phyloP scores from a whole-genome alignment of 2,888 invertebrate genomes.

The Pocota personata region DNA sequence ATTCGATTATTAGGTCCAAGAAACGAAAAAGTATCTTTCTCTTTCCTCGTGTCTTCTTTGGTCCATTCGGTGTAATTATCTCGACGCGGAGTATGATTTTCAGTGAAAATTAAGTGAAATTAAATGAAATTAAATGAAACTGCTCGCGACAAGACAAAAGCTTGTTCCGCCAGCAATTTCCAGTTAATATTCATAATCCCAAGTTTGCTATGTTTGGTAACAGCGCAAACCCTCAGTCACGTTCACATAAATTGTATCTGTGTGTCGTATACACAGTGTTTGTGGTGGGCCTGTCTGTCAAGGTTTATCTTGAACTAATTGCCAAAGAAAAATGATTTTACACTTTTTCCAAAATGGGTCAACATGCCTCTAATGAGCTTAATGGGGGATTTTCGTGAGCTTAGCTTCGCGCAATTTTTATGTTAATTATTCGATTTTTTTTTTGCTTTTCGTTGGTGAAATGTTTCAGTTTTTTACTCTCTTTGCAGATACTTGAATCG shows the following conservation, averaged over 20 bases:
- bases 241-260: not conserved
- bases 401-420: not conserved
- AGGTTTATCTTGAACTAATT: slow-evolving; percentile 42
- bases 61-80: slow-evolving; percentile 60
- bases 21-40: slow-evolving; percentile 40
- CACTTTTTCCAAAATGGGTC: slow-evolving; percentile 30
- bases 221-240: not conserved
- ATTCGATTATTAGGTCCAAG: slow-evolving; percentile 54
- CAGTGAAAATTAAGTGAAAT: slow-evolving; percentile 53
- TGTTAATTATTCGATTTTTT: not conserved
- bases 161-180: slow-evolving; percentile 49
- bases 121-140: slow-evolving; percentile 57
- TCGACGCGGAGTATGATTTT: slow-evolving; percentile 58
- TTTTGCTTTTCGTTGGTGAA: not conserved
- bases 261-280: too few species aligned
- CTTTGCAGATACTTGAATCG: slow-evolving; percentile 81
- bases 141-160: slow-evolving; percentile 53
- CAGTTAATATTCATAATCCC: slow-evolving; percentile 42
- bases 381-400: not conserved
- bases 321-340: slow-evolving; percentile 30
- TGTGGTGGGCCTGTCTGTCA: not conserved
- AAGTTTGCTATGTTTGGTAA: slow-evolving; percentile 36
- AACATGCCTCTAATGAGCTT: not conserved
- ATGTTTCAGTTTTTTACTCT: slow-evolving; percentile 10
- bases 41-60: slow-evolving; percentile 15